A percentile compares a stretch with the other conserved stretches of the same genome.
phyloP scores from a whole-genome alignment of 1,140 invertebrate genomes.

The Ceratitis capitata region DNA sequence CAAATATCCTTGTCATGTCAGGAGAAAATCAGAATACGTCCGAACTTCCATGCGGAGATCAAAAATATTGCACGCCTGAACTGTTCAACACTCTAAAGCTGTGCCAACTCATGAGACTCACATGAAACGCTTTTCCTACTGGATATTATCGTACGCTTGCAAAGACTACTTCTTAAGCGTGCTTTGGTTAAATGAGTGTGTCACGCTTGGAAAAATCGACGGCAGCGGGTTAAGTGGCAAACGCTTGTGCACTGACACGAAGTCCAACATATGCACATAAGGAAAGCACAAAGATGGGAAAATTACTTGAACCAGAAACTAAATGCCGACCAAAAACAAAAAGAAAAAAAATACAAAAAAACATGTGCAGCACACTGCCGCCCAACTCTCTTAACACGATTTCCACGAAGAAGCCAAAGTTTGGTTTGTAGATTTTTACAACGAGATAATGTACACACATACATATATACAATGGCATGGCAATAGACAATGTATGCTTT shows the following conservation, averaged over 20 bases:
- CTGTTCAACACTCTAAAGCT: too few species aligned
- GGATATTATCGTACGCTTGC: neutral
- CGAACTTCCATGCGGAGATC: too few species aligned
- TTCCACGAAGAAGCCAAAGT: neutral
- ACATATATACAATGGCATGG: neutral
- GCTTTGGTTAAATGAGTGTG: neutral
- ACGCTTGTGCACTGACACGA: neutral
- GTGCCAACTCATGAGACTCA: too few species aligned
- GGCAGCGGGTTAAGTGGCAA: slow-evolving; percentile 41
- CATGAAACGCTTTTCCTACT: slow-evolving; percentile 9
- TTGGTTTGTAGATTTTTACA: neutral
- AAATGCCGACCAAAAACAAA: too few species aligned
- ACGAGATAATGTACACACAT: neutral
- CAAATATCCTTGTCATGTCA: too few species aligned
- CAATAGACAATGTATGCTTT: neutral
- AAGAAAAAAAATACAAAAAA: neutral
- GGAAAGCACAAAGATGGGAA: neutral
- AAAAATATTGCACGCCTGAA: too few species aligned
- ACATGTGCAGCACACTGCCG: neutral
- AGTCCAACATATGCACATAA: neutral
- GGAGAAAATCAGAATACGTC: too few species aligned
- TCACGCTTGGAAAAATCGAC: slow-evolving; percentile 40
- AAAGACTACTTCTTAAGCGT: neutral
- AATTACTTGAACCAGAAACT: slow-evolving; percentile 26
- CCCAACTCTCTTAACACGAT: neutral